Evolutionary conservation across 92 coral and sea anemone genomes (phyloP).

Genomic region (Palythoa grandiflora): DNA sequence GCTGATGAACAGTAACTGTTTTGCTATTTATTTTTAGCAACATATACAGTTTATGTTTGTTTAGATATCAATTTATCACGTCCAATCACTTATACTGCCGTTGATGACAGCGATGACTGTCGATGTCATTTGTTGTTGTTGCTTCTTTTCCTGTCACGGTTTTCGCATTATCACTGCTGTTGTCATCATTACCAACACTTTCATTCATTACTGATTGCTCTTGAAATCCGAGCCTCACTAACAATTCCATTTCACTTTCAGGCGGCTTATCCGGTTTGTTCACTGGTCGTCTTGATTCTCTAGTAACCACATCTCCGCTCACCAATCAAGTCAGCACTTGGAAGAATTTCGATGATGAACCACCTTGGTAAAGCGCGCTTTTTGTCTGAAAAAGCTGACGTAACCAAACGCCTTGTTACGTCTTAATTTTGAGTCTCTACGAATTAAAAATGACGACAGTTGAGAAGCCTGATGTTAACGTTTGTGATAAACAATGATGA

Average conservation of each 20-base stretch:
- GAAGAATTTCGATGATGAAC: slow-evolving; percentile 45
- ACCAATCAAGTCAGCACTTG: slow-evolving; percentile 44
- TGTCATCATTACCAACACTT: too few species aligned
- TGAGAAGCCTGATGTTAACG: neutral
- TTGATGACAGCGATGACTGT: too few species aligned
- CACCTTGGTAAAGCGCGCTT: slow-evolving; percentile 1
- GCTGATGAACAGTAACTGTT: too few species aligned
- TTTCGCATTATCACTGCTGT: too few species aligned
- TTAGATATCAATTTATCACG: neutral
- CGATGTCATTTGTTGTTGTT: too few species aligned
- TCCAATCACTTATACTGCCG: too few species aligned
- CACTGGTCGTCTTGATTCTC: slow-evolving; percentile 31
- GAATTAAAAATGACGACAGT: neutral
- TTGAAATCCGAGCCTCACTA: too few species aligned
- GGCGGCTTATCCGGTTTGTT: slow-evolving; percentile 46
- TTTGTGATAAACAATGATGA: too few species aligned
- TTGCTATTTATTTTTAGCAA: too few species aligned
- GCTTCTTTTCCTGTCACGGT: too few species aligned
- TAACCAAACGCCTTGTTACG: neutral
- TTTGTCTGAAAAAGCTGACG: neutral
- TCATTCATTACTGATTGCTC: too few species aligned
- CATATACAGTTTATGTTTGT: neutral
- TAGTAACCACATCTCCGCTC: slow-evolving; percentile 18
- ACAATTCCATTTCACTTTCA: neutral
- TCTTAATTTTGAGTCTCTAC: neutral